Conservation (phyloP, 1,140 invertebrate genomes). For the Bombus vancouverensis region DNA sequence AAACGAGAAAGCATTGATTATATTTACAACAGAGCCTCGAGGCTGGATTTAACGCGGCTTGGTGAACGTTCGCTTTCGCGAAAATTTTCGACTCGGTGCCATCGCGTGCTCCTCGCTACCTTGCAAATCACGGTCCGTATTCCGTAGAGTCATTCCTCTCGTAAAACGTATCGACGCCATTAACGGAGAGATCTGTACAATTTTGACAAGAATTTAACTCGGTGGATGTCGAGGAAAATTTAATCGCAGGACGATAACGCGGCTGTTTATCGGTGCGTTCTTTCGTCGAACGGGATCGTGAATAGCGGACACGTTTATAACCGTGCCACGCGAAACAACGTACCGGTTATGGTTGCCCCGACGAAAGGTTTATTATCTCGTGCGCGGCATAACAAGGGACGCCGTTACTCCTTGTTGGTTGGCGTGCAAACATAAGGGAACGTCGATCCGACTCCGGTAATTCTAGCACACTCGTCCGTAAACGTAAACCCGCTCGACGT, state of each 20-base stretch:
- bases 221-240: background rate
- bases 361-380: slow-evolving; percentile 46
- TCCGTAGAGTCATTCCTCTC: background rate
- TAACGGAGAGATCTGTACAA: background rate
- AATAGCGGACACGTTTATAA: slow-evolving; percentile 37
- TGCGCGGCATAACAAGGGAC: slow-evolving; percentile 17
- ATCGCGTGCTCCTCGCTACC: background rate
- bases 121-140: background rate
- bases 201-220: slow-evolving; percentile 1
- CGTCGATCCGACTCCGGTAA: slow-evolving; percentile 1
- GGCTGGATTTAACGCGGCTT: background rate
- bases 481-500: slow-evolving; percentile 6
- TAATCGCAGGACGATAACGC: slow-evolving; percentile 9
- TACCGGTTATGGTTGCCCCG: slow-evolving; percentile 30
- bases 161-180: background rate
- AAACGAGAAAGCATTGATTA: slow-evolving; percentile 1
- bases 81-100: background rate
- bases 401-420: background rate
- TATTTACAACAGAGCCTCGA: background rate
- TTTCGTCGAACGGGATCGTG: slow-evolving; percentile 15
- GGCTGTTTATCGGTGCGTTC: background rate
- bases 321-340: slow-evolving; percentile 21
- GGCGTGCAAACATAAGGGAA: slow-evolving; percentile 15
- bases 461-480: background rate
- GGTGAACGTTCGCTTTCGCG: background rate